Evolutionary conservation across 2,113 vertebrate species (phyloP).

Genomic region (Triplophysa tibetana): DNA sequence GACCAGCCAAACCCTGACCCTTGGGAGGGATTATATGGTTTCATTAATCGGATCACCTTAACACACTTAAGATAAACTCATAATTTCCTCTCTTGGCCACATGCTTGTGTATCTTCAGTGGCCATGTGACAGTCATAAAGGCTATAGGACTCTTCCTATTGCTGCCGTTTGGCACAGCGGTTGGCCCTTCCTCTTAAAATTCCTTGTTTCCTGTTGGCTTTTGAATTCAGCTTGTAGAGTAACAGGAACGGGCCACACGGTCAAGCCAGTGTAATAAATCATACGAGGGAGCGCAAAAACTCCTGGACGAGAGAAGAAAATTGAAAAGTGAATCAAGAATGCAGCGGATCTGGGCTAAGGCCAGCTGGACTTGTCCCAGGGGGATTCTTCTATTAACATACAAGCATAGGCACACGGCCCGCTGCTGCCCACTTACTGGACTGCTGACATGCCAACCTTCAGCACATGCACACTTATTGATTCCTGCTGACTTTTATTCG

Average conservation of each 20-base stretch:
- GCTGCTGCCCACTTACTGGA: slow-evolving; percentile 25
- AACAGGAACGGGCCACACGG: background rate
- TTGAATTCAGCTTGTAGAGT: background rate
- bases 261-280: slow-evolving; percentile 9
- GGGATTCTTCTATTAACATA: slow-evolving; percentile 39
- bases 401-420: slow-evolving; percentile 11
- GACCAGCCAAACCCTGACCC: too few relatives aligned
- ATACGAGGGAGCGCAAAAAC: background rate
- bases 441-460: slow-evolving; percentile 24
- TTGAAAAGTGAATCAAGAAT: background rate
- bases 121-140: slow-evolving; percentile 16
- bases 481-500: background rate
- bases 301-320: background rate
- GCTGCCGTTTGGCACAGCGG: slow-evolving; percentile 22
- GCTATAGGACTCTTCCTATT: slow-evolving; percentile 44
- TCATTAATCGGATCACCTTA: too few relatives aligned
- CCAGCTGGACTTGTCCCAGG: slow-evolving; percentile 20
- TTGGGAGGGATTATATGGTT: too few relatives aligned
- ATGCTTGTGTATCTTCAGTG: slow-evolving; percentile 16
- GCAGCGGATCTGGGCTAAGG: slow-evolving; percentile 5
- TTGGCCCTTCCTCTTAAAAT: slow-evolving; percentile 12
- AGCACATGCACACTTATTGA: background rate
- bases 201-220: slow-evolving; percentile 19
- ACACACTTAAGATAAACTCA: too few relatives aligned
- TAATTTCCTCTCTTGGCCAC: slow-evolving; percentile 39